Evolutionary conservation across 2,113 vertebrate species (phyloP).

Genomic region (Craseonycteris thonglongyai): DNA sequence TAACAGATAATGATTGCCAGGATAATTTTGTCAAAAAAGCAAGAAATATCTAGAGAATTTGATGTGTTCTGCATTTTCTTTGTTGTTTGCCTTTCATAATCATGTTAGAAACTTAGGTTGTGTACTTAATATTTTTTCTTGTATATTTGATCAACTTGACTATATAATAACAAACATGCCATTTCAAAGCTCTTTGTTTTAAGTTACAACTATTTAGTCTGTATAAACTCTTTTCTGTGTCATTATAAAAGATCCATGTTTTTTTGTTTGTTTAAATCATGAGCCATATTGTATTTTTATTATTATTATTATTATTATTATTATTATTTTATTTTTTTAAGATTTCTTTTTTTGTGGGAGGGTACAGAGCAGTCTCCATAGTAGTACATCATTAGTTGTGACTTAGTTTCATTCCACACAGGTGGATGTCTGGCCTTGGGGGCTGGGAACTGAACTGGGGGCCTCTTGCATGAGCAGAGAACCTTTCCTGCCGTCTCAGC

Average conservation of each 20-base stretch:
- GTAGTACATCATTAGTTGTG: too few species aligned
- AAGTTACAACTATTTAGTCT: background rate
- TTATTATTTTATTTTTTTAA: too few species aligned
- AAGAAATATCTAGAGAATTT: background rate
- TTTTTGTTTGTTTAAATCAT: too few species aligned
- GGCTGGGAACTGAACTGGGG: too few species aligned
- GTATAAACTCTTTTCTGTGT: background rate
- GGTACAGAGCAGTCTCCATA: too few species aligned
- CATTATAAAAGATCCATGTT: background rate
- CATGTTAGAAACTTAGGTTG: background rate
- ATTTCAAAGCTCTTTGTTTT: background rate
- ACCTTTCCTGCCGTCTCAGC: too few species aligned
- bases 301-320: too few species aligned
- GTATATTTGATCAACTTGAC: background rate
- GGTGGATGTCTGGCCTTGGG: too few species aligned
- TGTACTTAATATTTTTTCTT: background rate
- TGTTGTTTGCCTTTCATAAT: background rate
- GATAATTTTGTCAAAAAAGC: conserved; percentile 3
- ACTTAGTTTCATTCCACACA: too few species aligned
- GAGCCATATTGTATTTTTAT: too few species aligned
- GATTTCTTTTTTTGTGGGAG: too few species aligned
- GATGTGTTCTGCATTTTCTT: background rate
- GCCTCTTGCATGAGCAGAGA: too few species aligned
- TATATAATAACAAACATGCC: background rate
- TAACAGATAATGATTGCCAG: background rate